These are phyloP conservation scores for Noctuana brunneofusca DNA, from an alignment of 2,888 invertebrate species.

Conservation along the genomic window DNA sequence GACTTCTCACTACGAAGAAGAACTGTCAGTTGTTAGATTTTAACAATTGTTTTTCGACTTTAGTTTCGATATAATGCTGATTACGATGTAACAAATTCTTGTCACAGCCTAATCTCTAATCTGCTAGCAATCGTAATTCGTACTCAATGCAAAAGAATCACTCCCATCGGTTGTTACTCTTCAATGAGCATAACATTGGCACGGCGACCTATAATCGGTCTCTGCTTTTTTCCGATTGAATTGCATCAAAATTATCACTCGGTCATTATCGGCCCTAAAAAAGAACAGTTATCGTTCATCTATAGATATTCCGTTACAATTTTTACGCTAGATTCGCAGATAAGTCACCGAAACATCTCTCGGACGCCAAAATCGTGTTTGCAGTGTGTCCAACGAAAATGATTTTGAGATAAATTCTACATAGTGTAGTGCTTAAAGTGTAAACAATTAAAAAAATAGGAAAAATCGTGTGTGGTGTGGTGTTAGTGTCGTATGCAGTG, in stretches of 20 bases:
- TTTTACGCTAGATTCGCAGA: slow-evolving; percentile 39
- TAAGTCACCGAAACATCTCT: slow-evolving; percentile 71
- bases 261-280: slow-evolving; percentile 41
- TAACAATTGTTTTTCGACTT: slow-evolving; percentile 60
- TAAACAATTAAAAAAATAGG: slow-evolving; percentile 58
- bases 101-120: slow-evolving; percentile 39
- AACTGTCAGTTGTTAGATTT: slow-evolving; percentile 77
- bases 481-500: slow-evolving; percentile 56
- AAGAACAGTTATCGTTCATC: slow-evolving; percentile 43
- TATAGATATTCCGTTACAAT: slow-evolving; percentile 40
- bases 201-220: slow-evolving; percentile 70
- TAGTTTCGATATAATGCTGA: slow-evolving; percentile 42
- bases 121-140: slow-evolving; percentile 47
- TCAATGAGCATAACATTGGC: slow-evolving; percentile 80
- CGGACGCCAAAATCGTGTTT: slow-evolving; percentile 55
- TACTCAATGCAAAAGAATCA: slow-evolving; percentile 62
- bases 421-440: slow-evolving; percentile 72
- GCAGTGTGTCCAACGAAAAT: slow-evolving; percentile 73
- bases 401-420: slow-evolving; percentile 80
- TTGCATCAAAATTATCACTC: slow-evolving; percentile 51
- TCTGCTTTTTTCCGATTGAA: slow-evolving; percentile 53
- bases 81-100: slow-evolving; percentile 42
- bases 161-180: slow-evolving; percentile 79
- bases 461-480: slow-evolving; percentile 58
- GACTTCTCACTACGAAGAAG: slow-evolving; percentile 70